phyloP scores from a whole-genome alignment of 2,888 invertebrate species.

The Pseudanteris insignis region DNA sequence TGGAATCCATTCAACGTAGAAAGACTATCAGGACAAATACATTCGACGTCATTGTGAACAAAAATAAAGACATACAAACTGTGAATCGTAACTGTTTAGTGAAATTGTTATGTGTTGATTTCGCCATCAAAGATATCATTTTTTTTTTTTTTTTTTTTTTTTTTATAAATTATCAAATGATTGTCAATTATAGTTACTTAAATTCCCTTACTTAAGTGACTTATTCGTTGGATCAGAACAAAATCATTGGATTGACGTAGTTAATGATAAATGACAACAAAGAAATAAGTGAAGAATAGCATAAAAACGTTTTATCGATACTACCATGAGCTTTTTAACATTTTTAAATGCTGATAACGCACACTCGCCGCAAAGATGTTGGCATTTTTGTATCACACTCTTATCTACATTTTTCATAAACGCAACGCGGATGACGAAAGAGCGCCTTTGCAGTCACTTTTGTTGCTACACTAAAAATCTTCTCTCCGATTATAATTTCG shows the following conservation, averaged over 20 bases:
- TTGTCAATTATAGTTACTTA: too few relatives aligned
- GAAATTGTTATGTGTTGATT: too few relatives aligned
- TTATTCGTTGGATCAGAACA: too few relatives aligned
- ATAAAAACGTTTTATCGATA: constrained; percentile 13
- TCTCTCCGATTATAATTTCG: constrained; percentile 11
- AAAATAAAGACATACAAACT: too few relatives aligned
- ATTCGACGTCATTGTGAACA: too few relatives aligned
- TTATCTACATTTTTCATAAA: constrained; percentile 24
- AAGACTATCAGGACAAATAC: too few relatives aligned
- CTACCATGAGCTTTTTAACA: constrained; percentile 32
- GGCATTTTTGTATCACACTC: constrained; percentile 27
- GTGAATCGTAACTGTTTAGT: too few relatives aligned
- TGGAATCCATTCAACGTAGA: too few relatives aligned
- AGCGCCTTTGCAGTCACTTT: constrained; percentile 18
- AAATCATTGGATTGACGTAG: constrained; percentile 13
- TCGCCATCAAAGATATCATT: too few relatives aligned
- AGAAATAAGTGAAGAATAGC: constrained; percentile 24
- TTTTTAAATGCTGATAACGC: constrained; percentile 40
- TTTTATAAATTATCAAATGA: too few relatives aligned
- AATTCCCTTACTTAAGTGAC: too few relatives aligned
- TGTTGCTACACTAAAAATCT: constrained; percentile 27
- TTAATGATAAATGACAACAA: constrained; percentile 22
- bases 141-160: too few relatives aligned
- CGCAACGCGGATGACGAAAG: constrained; percentile 34
- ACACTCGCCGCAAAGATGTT: constrained; percentile 31